Conservation (phyloP, 2,797 vertebrate genomes). For the Lepidocolaptes lacrymiger region DNA sequence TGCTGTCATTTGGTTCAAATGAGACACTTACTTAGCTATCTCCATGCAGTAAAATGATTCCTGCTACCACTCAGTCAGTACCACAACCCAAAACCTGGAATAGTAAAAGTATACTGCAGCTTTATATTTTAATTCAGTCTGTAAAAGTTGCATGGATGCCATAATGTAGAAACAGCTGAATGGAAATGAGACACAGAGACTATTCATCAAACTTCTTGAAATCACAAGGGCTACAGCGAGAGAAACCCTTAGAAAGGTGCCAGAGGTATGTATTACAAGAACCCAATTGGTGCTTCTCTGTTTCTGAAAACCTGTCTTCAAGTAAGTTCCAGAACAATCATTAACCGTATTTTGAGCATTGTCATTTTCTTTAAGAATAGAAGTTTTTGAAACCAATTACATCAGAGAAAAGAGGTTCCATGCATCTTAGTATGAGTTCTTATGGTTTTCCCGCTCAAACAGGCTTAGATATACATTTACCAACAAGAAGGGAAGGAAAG, state of each 20-base stretch:
- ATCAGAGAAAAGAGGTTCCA: not conserved
- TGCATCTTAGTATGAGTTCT: not conserved
- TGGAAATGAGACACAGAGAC: not conserved
- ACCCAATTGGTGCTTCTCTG: not conserved
- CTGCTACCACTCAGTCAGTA: not conserved
- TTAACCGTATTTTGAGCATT: not conserved
- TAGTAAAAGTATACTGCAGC: not conserved
- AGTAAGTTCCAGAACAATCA: not conserved
- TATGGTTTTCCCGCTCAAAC: not conserved
- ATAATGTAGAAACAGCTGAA: not conserved
- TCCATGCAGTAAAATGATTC: not conserved
- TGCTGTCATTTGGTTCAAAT: not conserved
- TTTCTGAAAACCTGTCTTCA: not conserved
- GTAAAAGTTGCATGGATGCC: not conserved
- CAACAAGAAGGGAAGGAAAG: not conserved
- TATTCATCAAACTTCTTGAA: not conserved
- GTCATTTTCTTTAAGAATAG: not conserved
- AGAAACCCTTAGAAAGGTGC: not conserved
- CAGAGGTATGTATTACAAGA: not conserved
- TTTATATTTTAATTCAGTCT: slow-evolving; percentile 1
- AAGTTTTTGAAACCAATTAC: not conserved
- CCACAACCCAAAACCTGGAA: not conserved
- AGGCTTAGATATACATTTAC: not conserved
- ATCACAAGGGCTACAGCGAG: not conserved
- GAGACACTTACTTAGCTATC: not conserved